phyloP scores from a whole-genome alignment of 2,888 invertebrate genomes.

The Amiota minor region DNA sequence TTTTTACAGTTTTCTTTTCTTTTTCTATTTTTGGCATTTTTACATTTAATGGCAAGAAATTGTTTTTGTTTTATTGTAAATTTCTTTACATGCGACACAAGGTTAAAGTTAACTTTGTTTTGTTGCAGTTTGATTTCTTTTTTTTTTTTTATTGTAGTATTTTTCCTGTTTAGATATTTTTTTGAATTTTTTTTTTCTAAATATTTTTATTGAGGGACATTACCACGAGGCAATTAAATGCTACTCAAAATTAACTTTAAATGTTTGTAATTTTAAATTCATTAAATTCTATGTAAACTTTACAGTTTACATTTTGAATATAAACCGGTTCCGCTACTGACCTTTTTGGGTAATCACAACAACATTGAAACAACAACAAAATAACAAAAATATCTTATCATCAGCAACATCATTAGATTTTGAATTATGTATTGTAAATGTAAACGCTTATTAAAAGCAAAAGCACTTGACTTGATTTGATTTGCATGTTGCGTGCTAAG shows the following conservation, averaged over 20 bases:
- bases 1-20: too few relatives aligned
- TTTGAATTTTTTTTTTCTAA: neutral
- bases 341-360: neutral
- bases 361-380: too few relatives aligned
- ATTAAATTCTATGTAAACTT: neutral
- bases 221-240: neutral
- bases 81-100: constrained; percentile 12
- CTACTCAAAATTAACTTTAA: neutral
- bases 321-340: constrained; percentile 20
- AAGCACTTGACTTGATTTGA: too few relatives aligned
- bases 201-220: too few relatives aligned
- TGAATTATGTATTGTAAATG: too few relatives aligned
- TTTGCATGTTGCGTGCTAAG: too few relatives aligned
- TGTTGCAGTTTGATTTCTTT: too few relatives aligned
- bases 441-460: too few relatives aligned
- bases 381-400: too few relatives aligned
- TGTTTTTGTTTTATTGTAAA: neutral
- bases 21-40: neutral
- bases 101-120: constrained; percentile 22
- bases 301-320: neutral
- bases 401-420: too few relatives aligned
- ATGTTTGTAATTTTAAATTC: constrained; percentile 4
- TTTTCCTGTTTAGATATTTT: neutral
- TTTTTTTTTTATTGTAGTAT: too few relatives aligned
- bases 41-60: neutral